Evolutionary conservation across 2,888 invertebrate genomes (phyloP), one percentile per base, ranked within the genome.

Genomic region (Epistrophella euchroma): DNA sequence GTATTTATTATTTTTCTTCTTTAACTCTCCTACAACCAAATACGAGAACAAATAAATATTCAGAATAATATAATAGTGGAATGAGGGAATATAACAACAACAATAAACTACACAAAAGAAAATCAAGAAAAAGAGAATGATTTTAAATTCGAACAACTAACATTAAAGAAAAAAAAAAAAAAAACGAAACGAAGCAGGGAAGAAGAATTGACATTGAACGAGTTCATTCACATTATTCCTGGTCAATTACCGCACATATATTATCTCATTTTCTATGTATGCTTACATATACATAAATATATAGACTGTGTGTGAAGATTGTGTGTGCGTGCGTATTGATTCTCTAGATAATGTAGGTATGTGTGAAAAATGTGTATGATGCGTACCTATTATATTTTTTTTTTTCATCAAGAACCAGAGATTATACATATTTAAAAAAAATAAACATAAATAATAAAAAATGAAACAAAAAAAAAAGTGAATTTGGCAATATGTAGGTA

Each of bases 161-260:
- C 56, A 74, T 35, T 56, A 6, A 68, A 25, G 17, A 66, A 22
- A 19, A 22, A 50, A 40, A 37, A 11, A 11, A 40, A 40, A 22
- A 62, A 64, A 45, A 43, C 35, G 19, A 25, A 25, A 78, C 74
- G 75, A 86, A 82, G 79, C 68, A 68, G 72, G 74, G 73, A 83
- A 80, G 77, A 88, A 80, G 73, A 88, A 89, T 91, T 92, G 92
- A 92, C 92, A 92, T 92, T 92, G 92, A 92, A 92, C 91, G 92
- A 91, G 92, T 92, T 92, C 92, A 92, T 92, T 92, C 92, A 92
- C 92, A 90, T 90, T 90, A 88, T 89, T 89, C 90, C 91, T 90
- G 90, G 90, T 90, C 90, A 90, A 90, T 90, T 90, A 89, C 90
- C 90, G 89, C 87, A 89, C 87, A 71, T 88, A 84, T 74, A 80